Evolutionary conservation across 2,113 vertebrate genomes (phyloP).

Genomic region (Strix aluco): DNA sequence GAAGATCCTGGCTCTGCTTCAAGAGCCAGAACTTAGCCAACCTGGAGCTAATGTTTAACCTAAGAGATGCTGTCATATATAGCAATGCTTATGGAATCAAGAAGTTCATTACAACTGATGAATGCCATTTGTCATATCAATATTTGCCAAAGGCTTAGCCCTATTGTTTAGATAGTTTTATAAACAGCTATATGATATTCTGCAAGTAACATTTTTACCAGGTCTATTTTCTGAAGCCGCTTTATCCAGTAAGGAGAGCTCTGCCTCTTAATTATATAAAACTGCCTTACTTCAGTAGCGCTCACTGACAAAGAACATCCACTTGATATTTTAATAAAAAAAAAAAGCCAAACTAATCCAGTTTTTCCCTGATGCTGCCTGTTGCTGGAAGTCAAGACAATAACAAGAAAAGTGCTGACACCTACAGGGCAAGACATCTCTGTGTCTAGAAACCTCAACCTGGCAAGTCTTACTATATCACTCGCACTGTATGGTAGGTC

Average conservation of each 20-base stretch:
- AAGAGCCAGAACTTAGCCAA: neutral
- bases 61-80: accelerated
- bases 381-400: neutral
- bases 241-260: neutral
- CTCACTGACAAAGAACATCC: neutral
- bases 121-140: neutral
- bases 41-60: neutral
- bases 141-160: constrained; percentile 22
- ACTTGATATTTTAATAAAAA: neutral
- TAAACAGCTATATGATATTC: neutral
- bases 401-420: constrained; percentile 12
- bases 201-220: neutral
- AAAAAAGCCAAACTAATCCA: neutral
- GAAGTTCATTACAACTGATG: neutral
- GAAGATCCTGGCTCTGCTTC: neutral
- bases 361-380: neutral
- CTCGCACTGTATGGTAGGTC: accelerated
- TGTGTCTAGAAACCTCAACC: neutral
- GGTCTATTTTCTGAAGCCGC: neutral
- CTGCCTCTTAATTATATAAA: neutral
- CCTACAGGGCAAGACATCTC: neutral
- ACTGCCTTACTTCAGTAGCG: neutral
- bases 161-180: neutral
- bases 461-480: neutral
- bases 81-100: neutral